Conservation (phyloP, 2,797 vertebrate species). For the Pangasius sanitwongsei region DNA sequence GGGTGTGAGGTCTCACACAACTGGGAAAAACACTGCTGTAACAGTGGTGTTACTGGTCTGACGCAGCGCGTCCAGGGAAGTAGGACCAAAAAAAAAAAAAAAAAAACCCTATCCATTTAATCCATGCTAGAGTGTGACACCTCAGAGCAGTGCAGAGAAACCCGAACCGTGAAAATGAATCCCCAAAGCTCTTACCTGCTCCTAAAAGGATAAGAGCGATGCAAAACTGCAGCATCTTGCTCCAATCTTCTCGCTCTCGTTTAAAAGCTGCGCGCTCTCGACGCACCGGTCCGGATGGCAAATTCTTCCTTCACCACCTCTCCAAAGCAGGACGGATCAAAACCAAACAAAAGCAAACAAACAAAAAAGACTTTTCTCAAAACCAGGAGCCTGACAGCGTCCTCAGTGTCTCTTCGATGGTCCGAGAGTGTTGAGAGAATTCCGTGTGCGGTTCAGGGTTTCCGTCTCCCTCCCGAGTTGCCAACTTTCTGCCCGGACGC, state of each 20-base stretch:
- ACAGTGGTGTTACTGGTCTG: slow-evolving; percentile 18
- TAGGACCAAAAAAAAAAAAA: no score
- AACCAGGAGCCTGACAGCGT: not conserved
- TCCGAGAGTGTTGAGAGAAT: slow-evolving; percentile 1
- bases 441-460: not conserved
- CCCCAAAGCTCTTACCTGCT: slow-evolving; percentile 71
- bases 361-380: not conserved
- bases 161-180: no score
- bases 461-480: slow-evolving; percentile 3
- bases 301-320: not conserved
- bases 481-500: slow-evolving; percentile 21
- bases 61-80: slow-evolving; percentile 24
- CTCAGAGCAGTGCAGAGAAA: not conserved
- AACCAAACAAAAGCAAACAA: not conserved
- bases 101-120: not conserved
- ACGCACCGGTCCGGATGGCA: not conserved
- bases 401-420: not conserved
- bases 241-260: slow-evolving; percentile 30
- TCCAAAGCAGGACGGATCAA: not conserved
- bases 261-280: slow-evolving; percentile 32
- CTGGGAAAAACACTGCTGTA: not conserved
- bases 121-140: not conserved
- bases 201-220: slow-evolving; percentile 74
- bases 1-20: not conserved
- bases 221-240: slow-evolving; percentile 71